phyloP scores from a whole-genome alignment of 2,888 invertebrate genomes.

The Helleia helle region DNA sequence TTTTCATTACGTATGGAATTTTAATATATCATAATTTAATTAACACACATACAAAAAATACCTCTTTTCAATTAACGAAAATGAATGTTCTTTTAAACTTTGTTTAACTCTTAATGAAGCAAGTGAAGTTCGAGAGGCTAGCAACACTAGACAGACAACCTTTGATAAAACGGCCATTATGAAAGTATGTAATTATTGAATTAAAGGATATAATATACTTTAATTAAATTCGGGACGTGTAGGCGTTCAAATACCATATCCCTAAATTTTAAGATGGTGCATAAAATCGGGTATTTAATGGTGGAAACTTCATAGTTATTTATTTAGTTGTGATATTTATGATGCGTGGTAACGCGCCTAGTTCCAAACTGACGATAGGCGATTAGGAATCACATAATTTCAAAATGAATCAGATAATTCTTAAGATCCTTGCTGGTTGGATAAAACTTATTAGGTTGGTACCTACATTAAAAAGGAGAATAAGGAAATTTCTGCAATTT shows the following conservation, averaged over 20 bases:
- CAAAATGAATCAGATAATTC: not conserved
- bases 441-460: no score
- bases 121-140: not conserved
- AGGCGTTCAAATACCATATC: conserved; percentile 60
- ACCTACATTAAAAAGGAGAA: no score
- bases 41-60: no score
- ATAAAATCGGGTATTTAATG: conserved; percentile 36
- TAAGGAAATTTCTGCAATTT: no score
- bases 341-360: conserved; percentile 34
- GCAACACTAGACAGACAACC: not conserved
- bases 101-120: no score
- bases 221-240: conserved; percentile 18
- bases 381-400: not conserved
- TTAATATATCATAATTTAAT: no score
- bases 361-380: conserved; percentile 33
- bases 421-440: no score
- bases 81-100: no score
- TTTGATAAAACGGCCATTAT: not conserved
- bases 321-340: conserved; percentile 65
- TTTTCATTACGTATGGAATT: no score
- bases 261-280: conserved; percentile 53
- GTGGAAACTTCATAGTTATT: conserved; percentile 47
- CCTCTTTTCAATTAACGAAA: no score
- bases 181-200: conserved; percentile 1
- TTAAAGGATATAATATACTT: conserved; percentile 2